Conservation (phyloP, 2,113 vertebrate species). For the Mobula birostris region DNA sequence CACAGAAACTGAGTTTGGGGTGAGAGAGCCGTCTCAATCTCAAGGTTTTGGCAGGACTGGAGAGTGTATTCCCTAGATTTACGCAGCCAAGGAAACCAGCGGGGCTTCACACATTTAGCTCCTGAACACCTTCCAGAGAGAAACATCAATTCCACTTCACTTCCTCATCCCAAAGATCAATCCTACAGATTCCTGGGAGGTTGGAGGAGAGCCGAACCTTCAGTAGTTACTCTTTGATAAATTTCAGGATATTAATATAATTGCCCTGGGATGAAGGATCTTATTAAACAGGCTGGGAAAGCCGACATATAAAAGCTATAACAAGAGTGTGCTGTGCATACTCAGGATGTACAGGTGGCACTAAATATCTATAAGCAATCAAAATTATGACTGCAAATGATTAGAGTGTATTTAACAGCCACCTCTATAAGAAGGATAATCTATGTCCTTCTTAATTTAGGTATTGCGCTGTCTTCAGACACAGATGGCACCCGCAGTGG, state of each 20-base stretch:
- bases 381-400: background rate
- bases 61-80: too few relatives aligned
- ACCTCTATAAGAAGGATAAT: background rate
- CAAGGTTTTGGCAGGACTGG: too few relatives aligned
- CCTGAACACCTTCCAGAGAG: background rate
- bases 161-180: background rate
- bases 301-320: background rate
- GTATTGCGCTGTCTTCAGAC: background rate
- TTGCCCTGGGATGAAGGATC: background rate
- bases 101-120: background rate
- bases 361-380: background rate
- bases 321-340: background rate
- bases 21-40: too few relatives aligned
- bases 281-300: background rate
- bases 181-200: background rate
- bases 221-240: background rate
- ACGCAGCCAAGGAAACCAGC: too few relatives aligned
- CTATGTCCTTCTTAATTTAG: background rate
- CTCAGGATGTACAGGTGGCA: background rate
- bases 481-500: background rate
- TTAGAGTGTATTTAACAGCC: background rate
- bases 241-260: background rate
- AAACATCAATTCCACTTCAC: background rate
- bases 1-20: too few relatives aligned
- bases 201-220: too few relatives aligned